These are phyloP conservation scores for Malurus cyaneus DNA, from an alignment of 2,113 vertebrate species.

Conservation along the genomic window DNA sequence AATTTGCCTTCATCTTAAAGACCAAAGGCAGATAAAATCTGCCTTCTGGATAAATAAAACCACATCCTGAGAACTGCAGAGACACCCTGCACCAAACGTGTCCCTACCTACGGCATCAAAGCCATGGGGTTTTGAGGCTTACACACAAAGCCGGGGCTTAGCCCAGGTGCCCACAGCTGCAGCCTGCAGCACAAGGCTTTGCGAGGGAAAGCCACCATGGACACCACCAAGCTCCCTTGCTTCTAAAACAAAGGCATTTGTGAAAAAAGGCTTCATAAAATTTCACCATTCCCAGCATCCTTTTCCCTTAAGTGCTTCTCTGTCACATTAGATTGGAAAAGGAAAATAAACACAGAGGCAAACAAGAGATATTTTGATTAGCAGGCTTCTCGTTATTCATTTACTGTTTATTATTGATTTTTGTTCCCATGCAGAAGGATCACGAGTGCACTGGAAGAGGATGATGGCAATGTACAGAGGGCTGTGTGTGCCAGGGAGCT, in stretches of 20 bases:
- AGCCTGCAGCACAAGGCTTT: fast-evolving
- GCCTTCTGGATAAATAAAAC: neutral
- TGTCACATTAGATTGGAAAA: neutral
- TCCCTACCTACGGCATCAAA: fast-evolving
- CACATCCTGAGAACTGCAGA: neutral
- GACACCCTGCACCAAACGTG: neutral
- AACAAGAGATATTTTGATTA: neutral
- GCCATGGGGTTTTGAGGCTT: neutral
- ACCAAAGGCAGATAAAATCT: neutral
- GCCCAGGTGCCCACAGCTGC: neutral
- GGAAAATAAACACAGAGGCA: neutral
- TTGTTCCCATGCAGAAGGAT: neutral
- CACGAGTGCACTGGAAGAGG: neutral
- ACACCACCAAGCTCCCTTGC: neutral
- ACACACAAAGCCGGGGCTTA: neutral
- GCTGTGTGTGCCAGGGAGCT: neutral
- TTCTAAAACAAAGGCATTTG: neutral
- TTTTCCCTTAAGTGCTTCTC: neutral
- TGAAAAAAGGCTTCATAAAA: neutral
- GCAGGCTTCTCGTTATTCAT: slow-evolving; percentile 14
- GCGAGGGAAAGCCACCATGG: fast-evolving
- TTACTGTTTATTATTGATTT: slow-evolving; percentile 43
- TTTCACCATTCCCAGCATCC: neutral
- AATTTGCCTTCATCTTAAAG: neutral
- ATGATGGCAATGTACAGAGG: neutral